These are phyloP conservation scores for Epistrophe eligans DNA, from an alignment of 2,888 invertebrate species.

Conservation along the genomic window DNA sequence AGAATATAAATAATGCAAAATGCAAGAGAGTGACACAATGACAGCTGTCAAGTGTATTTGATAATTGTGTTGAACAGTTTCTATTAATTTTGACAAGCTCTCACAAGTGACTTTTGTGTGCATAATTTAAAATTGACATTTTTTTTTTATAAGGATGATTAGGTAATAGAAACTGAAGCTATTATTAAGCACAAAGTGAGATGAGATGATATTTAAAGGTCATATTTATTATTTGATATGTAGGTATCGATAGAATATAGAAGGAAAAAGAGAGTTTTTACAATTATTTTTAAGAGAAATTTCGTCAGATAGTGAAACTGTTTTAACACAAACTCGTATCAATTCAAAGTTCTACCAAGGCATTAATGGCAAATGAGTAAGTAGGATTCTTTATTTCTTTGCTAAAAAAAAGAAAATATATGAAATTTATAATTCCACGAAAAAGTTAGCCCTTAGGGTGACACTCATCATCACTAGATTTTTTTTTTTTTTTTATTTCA, in stretches of 20 bases:
- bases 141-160: not conserved
- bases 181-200: not conserved
- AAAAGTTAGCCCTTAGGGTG: not conserved
- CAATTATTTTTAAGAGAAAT: no score
- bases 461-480: not conserved
- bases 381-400: not conserved
- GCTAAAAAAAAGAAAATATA: not conserved
- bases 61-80: constrained; percentile 53
- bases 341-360: not conserved
- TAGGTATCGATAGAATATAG: not conserved
- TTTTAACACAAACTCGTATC: no score
- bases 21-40: constrained; percentile 48
- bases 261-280: no score
- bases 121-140: constrained; percentile 13
- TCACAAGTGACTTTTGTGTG: constrained; percentile 28
- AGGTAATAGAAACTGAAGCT: not conserved
- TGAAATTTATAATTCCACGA: not conserved
- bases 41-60: constrained; percentile 62
- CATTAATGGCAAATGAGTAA: not conserved
- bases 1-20: not conserved
- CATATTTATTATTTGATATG: not conserved
- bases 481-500: not conserved
- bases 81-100: constrained; percentile 50
- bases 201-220: not conserved
- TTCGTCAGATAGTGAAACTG: no score